phyloP scores from a whole-genome alignment of 1,140 invertebrate species.

The Zophobas atratus region DNA sequence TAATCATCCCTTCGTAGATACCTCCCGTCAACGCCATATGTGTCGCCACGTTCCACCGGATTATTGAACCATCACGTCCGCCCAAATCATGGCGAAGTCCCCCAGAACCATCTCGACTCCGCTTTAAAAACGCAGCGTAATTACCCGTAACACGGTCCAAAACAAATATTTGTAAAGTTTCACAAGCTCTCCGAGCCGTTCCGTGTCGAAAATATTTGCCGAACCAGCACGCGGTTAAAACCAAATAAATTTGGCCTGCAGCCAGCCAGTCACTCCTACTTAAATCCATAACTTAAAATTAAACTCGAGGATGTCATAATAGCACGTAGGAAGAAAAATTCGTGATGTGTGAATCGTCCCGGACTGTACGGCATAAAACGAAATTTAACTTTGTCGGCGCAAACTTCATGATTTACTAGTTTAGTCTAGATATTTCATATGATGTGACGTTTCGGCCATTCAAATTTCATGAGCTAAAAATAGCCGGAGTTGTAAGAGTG shows the following conservation, averaged over 20 bases:
- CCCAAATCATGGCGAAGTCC: no score
- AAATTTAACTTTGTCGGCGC: not conserved
- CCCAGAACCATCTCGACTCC: not conserved
- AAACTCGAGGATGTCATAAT: conserved; percentile 22
- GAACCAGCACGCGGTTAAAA: conserved; percentile 16
- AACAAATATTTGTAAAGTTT: conserved; percentile 29
- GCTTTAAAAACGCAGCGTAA: conserved; percentile 19
- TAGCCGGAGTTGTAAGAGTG: conserved; percentile 12
- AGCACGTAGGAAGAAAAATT: not conserved
- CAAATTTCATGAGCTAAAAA: conserved; percentile 39
- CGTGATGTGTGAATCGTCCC: not conserved
- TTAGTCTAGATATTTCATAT: conserved; percentile 42
- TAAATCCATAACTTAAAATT: conserved; percentile 36
- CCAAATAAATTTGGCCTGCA: conserved; percentile 28
- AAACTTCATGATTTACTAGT: conserved; percentile 42
- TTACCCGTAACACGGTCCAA: conserved; percentile 29
- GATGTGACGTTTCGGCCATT: conserved; percentile 40
- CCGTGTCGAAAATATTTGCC: conserved; percentile 39
- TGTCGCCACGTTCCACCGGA: no score
- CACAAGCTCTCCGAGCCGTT: conserved; percentile 20
- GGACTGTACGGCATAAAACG: conserved; percentile 9
- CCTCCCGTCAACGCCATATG: no score
- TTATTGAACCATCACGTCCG: no score
- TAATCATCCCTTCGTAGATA: no score
- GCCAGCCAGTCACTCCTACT: conserved; percentile 11